Evolutionary conservation across 2,113 vertebrate species (phyloP).

Genomic region (Typhlomys cinereus): DNA sequence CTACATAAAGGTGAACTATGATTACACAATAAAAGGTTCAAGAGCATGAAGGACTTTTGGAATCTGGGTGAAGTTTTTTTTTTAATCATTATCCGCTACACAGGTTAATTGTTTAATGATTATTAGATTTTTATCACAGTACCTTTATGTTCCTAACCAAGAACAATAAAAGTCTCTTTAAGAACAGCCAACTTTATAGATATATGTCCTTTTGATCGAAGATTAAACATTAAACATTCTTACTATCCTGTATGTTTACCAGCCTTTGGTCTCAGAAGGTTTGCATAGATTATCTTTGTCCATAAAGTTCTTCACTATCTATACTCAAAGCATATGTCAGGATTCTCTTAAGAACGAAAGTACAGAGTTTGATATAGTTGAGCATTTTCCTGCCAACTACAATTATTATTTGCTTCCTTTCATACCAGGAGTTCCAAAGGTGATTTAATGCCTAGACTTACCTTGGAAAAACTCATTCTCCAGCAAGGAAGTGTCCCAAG

Average conservation of each 20-base stretch:
- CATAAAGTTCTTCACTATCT: constrained; percentile 26
- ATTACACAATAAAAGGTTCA: background rate
- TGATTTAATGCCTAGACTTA: constrained; percentile 66
- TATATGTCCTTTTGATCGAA: constrained; percentile 47
- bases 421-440: background rate
- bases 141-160: background rate
- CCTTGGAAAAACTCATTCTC: constrained; percentile 86
- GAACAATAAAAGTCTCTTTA: constrained; percentile 25
- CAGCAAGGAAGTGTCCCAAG: constrained; percentile 79
- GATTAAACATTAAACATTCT: constrained; percentile 65
- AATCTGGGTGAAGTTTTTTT: constrained; percentile 11
- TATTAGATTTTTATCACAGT: constrained; percentile 44
- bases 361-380: background rate
- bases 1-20: background rate
- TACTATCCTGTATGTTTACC: background rate
- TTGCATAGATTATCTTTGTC: constrained; percentile 49
- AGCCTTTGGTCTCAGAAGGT: constrained; percentile 2
- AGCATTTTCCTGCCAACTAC: background rate
- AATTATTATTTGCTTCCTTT: background rate
- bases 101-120: background rate
- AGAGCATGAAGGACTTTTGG: background rate
- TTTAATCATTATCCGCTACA: background rate
- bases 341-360: constrained; percentile 31
- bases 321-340: background rate
- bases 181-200: constrained; percentile 35